Evolutionary conservation across 2,888 invertebrate genomes (phyloP), one percentile per base, ranked within the genome.

Genomic region (Ornithoptera priamus): DNA sequence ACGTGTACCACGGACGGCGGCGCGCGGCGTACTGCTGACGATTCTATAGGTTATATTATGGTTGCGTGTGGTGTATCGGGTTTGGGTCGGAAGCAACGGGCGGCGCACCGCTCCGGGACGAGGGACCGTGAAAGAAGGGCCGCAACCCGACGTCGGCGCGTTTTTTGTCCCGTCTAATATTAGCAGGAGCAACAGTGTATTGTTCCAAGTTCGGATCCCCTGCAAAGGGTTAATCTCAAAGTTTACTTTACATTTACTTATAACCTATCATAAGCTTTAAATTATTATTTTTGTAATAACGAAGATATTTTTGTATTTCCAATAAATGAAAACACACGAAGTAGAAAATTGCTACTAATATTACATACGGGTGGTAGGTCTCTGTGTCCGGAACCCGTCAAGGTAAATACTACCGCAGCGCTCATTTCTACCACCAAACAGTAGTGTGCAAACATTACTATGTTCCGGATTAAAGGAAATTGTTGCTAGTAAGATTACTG

Each of bases 101-200:
- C 72, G 67, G 64, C 72, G 65, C 65, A 66, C 75, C 78, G 76
- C 73, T 75, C 75, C 76, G 82, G 78, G 78, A 80, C 82, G 78
- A 83, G 85, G 85, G 86, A 86, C 85, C 85, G 84, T 85, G 85
- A 84, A 85, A 85, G 84, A 86, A 87, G 89, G 86, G 87, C 84
- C 84, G 82, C 83, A 85, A 81, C 83, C 86, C 85, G 84, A 83
- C 82, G 79, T 78, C 79, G 76, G 78, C 78, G 70, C 70, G 81
- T 88, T 90, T 90, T 90, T 90, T 89, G 85, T 87, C 85, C 85
- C 81, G 78, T 85, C 85, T 84, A 86, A 87, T 87, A 87, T 89
- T 89, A 89, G 88, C 87, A 84, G 85, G 85, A 85, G 67, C 57
- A 57, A 57, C 10, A 20, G 57, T 57, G 20, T 57, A 20, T 57